phyloP scores from a whole-genome alignment of 2,888 invertebrate genomes.

The Patella caerulea region DNA sequence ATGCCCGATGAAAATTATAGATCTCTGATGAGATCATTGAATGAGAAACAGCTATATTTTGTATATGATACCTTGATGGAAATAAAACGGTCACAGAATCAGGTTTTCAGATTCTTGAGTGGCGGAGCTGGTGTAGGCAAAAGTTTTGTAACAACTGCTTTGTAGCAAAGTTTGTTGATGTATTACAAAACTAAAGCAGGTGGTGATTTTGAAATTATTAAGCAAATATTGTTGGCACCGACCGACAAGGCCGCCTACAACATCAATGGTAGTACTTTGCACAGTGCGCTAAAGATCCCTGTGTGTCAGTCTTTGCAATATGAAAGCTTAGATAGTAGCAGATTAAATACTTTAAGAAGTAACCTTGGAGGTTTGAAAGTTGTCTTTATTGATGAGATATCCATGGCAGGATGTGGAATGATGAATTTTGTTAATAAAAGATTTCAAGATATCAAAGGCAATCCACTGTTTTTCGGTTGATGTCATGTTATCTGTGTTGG shows the following conservation, averaged over 20 bases:
- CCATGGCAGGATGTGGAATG: conserved; percentile 37
- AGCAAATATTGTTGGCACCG: conserved; percentile 33
- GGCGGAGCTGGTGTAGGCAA: too few species aligned
- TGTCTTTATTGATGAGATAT: conserved; percentile 44
- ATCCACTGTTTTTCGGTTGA: too few species aligned
- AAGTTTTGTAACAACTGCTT: too few species aligned
- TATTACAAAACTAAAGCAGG: conserved; percentile 34
- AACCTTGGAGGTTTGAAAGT: conserved; percentile 22
- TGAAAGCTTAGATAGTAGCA: conserved; percentile 20
- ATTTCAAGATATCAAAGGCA: too few species aligned
- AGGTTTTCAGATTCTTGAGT: too few species aligned
- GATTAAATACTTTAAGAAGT: conserved; percentile 17
- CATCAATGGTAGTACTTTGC: conserved; percentile 31
- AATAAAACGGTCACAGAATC: too few species aligned
- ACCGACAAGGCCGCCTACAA: conserved; percentile 43
- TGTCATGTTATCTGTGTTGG: too few species aligned
- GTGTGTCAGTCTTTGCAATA: conserved; percentile 23
- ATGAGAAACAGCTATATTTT: too few species aligned
- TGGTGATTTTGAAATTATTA: conserved; percentile 23
- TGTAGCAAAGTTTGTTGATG: not conserved
- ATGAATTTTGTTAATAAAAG: conserved; percentile 30
- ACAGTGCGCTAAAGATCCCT: conserved; percentile 26
- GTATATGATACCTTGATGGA: too few species aligned
- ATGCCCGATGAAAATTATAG: too few species aligned
- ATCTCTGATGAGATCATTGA: too few species aligned